A percentile compares a stretch with the other conserved stretches of the same genome.
These are phyloP conservation scores for Andrena haemorrhoa DNA, from an alignment of 2,888 invertebrate genomes.

Conservation along the genomic window DNA sequence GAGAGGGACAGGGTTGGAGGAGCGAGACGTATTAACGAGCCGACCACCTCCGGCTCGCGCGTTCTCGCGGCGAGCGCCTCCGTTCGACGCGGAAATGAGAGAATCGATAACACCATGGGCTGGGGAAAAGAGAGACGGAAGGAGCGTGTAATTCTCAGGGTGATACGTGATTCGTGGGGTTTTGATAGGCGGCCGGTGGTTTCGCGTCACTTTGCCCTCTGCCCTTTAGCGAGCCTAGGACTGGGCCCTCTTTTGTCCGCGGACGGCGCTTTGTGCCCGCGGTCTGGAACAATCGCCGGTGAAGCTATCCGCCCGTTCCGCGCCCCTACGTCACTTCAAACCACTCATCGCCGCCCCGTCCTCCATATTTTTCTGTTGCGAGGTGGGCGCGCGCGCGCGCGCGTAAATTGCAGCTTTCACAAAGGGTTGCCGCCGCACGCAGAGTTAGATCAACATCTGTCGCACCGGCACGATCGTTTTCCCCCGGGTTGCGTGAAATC, in stretches of 20 bases:
- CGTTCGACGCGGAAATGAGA: too few relatives aligned
- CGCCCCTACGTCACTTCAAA: conserved; percentile 26
- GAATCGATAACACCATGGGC: too few relatives aligned
- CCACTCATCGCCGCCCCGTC: conserved; percentile 45
- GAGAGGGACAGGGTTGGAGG: conserved; percentile 2
- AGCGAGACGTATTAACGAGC: conserved; percentile 5
- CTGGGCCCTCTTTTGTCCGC: conserved; percentile 1
- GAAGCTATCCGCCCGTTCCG: conserved; percentile 18
- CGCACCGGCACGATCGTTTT: conserved; percentile 65
- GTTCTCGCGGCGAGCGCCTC: too few relatives aligned
- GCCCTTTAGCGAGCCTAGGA: not conserved
- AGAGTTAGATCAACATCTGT: conserved; percentile 71
- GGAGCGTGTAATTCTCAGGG: not conserved
- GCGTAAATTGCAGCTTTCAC: conserved; percentile 68
- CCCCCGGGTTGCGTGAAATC: conserved; percentile 56
- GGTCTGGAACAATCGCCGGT: conserved; percentile 61
- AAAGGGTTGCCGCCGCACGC: conserved; percentile 63
- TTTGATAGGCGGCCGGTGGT: not conserved
- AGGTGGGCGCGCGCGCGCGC: conserved; percentile 60
- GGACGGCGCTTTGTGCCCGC: conserved; percentile 47
- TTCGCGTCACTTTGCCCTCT: conserved; percentile 1
- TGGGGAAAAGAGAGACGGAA: not conserved
- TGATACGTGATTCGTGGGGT: not conserved
- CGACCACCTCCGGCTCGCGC: not conserved
- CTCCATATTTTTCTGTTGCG: conserved; percentile 60